A percentile compares a stretch with the other conserved stretches of the same genome.
Conservation (phyloP, 2,113 vertebrate species). For the Chaetodon auriga region DNA sequence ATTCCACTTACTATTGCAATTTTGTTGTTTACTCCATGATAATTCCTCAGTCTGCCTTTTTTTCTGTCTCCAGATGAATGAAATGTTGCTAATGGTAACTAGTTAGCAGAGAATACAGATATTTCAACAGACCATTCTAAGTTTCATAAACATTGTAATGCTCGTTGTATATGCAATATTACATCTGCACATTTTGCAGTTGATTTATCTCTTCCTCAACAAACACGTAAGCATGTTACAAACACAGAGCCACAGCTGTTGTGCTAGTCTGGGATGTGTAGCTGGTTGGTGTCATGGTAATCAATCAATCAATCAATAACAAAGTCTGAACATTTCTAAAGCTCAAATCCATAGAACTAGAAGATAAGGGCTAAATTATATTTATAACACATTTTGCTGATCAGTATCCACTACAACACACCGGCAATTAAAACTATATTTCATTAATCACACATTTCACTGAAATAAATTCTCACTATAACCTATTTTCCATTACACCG, state of each 20-base stretch:
- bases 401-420: background rate
- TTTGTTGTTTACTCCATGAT: background rate
- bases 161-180: background rate
- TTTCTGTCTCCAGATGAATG: background rate
- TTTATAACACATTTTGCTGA: background rate
- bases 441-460: constrained; percentile 2
- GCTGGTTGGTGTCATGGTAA: constrained; percentile 11
- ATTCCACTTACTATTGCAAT: background rate
- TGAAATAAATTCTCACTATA: background rate
- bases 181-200: background rate
- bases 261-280: constrained; percentile 4
- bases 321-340: constrained; percentile 16
- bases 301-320: constrained; percentile 52
- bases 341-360: background rate
- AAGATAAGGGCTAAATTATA: background rate
- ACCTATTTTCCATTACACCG: background rate
- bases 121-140: background rate
- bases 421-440: background rate
- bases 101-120: background rate
- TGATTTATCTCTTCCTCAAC: constrained; percentile 12
- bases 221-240: background rate
- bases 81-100: background rate
- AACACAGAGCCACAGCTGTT: constrained; percentile 20
- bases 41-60: background rate
- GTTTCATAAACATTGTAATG: background rate